Conservation (phyloP, 2,888 invertebrate species). For the Nezara viridula region DNA sequence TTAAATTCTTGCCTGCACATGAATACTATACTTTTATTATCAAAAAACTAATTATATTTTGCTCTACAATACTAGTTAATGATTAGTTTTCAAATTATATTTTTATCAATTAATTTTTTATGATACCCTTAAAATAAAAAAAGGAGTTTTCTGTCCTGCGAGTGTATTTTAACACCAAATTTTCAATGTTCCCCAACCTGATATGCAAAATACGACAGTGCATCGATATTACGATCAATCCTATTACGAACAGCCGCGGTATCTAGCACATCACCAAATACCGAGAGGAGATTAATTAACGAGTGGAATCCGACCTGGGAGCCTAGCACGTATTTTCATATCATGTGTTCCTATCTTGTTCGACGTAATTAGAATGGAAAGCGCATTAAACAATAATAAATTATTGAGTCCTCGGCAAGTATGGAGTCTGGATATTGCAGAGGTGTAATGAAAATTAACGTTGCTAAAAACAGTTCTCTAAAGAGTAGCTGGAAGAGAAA, state of each 20-base stretch:
- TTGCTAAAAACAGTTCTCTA: not conserved
- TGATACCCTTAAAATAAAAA: no score
- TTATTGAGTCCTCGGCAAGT: not conserved
- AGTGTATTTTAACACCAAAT: not conserved
- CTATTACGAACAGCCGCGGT: not conserved
- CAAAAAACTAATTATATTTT: no score
- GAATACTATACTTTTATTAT: no score
- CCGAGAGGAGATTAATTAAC: not conserved
- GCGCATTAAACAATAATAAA: not conserved
- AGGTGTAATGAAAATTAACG: not conserved
- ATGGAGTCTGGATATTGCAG: not conserved
- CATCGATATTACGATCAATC: not conserved
- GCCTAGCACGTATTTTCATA: not conserved
- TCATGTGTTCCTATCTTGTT: not conserved
- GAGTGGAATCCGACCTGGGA: not conserved
- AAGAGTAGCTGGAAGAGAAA: not conserved
- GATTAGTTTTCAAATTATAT: no score
- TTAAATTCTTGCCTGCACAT: no score
- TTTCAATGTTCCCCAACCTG: not conserved
- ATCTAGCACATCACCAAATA: not conserved
- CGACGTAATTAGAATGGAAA: no score
- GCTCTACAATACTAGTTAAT: no score
- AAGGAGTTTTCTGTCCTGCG: not conserved
- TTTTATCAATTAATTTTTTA: no score
- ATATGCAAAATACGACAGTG: not conserved